Evolutionary conservation across 1,140 invertebrate genomes (phyloP).

Genomic region (Penaeus vannamei): DNA sequence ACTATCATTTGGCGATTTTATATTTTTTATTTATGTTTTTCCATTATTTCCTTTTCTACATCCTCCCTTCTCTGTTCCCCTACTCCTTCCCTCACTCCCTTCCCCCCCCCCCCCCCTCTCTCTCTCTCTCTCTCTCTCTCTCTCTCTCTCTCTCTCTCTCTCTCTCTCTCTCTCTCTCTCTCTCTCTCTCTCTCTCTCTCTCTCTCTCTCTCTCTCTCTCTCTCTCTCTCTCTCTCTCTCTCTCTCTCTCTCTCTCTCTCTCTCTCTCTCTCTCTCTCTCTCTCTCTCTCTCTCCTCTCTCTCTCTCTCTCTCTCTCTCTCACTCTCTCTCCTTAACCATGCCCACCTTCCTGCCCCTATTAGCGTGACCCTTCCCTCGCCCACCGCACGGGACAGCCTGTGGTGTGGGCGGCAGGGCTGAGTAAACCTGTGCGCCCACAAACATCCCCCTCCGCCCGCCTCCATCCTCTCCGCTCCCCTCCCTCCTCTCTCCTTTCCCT

Average conservation of each 20-base stretch:
- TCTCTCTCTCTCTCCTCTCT: background rate
- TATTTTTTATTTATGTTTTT: background rate
- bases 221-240: background rate
- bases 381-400: too few relatives aligned
- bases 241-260: background rate
- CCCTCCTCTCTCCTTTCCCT: too few relatives aligned
- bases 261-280: background rate
- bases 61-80: background rate
- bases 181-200: background rate
- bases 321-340: background rate
- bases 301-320: background rate
- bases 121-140: conserved; percentile 39
- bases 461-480: too few relatives aligned
- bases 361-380: background rate
- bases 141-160: conserved; percentile 32
- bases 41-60: background rate
- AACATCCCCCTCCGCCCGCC: too few relatives aligned
- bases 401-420: too few relatives aligned
- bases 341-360: background rate
- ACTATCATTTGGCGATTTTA: background rate
- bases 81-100: background rate
- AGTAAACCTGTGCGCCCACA: too few relatives aligned
- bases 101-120: conserved; percentile 13
- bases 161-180: conserved; percentile 2
- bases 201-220: background rate